phyloP scores from a whole-genome alignment of 1,140 invertebrate species.

The Vanessa atalanta region DNA sequence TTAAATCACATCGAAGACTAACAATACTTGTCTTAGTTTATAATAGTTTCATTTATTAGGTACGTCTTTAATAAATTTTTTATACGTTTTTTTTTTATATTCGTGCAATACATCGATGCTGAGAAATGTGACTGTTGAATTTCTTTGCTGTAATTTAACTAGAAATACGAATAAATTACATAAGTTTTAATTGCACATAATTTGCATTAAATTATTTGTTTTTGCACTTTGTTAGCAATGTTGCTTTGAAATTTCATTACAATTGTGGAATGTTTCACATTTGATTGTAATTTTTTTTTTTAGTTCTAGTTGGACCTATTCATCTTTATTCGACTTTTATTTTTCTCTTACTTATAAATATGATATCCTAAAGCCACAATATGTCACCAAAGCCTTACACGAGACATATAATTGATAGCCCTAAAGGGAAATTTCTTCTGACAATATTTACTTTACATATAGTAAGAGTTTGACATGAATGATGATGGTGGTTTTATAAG shows the following conservation, averaged over 20 bases:
- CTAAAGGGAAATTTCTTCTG: constrained; percentile 16
- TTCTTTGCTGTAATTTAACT: no score
- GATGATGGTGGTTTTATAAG: constrained; percentile 3
- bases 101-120: not conserved
- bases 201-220: not conserved
- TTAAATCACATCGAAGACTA: constrained; percentile 21
- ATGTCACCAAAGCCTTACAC: not conserved
- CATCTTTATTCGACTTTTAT: not conserved
- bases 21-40: not conserved
- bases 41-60: not conserved
- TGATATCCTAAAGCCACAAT: not conserved
- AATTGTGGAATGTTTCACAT: not conserved
- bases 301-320: no score
- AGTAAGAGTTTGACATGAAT: constrained; percentile 21
- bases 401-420: constrained; percentile 22
- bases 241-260: not conserved
- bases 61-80: not conserved
- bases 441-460: constrained; percentile 17
- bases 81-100: not conserved
- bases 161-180: not conserved
- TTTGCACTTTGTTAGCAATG: not conserved
- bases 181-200: not conserved
- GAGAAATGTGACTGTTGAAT: no score
- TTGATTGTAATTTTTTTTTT: not conserved
- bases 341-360: not conserved